Evolutionary conservation across 2,888 invertebrate species (phyloP), one percentile per base, ranked within the genome.

Genomic region (Phlogophora meticulosa): DNA sequence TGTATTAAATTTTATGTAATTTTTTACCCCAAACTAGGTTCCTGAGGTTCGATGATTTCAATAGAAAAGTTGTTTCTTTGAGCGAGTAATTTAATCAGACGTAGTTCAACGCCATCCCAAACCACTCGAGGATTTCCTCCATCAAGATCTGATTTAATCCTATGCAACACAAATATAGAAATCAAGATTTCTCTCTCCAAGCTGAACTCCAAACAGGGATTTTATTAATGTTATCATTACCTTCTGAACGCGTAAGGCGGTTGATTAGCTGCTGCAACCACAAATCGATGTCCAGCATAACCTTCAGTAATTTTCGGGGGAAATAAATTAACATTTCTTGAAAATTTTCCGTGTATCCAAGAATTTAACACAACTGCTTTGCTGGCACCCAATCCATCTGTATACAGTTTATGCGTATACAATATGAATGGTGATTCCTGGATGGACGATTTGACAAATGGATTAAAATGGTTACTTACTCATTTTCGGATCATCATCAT

Each of bases 81-180:
- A 0, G 97, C 96, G 24, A 98, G 88, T 42, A 97, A 84, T 68
- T 95, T 92, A 1, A 98, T 88, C 15, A 98, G 83, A 72, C 97
- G 96, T 58, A 97, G 92, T 94, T 98, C 98, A n/a, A 97, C 90
- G 10, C 98, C 98, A 88, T 98, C 98, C 97, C 97, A 97, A 40
- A 83, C 81, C 0, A 94, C 90, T 83, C 90, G 87, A 38, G 92
- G 91, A 80, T 94, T 92, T 11, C 96, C 93, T 42, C 96, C 95
- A 62, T 96, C 94, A 7, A 78, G 87, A 70, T 96, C 96, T 11
- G 92, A 88, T 81, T 88, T 88, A 38, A 94, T 85, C 74, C 95
- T 95, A 87, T 80, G 77, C 28, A 74, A 36, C 36, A 66, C 9
- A 59, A 52, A 63, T 51, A 17, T 10, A 34, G 3, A 20, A 17